A percentile compares a stretch with the other conserved stretches of the same genome.
phyloP scores from a whole-genome alignment of 1,140 invertebrate species.

The Orchesella cincta region DNA sequence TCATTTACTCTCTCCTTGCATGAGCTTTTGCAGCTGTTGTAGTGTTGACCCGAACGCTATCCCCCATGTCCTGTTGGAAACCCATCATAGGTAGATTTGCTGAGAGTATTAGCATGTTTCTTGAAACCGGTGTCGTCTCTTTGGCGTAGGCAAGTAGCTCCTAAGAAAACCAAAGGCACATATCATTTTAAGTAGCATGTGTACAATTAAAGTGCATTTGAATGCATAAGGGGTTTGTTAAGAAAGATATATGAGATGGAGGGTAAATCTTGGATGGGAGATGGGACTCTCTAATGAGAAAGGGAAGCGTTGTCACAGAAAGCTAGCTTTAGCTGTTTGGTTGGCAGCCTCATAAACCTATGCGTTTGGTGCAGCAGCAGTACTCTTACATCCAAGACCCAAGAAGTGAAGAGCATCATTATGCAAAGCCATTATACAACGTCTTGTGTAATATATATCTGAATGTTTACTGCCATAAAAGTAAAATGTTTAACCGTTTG shows the following conservation, averaged over 20 bases:
- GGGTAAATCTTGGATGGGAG: conserved; percentile 31
- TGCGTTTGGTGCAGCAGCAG: too few species aligned
- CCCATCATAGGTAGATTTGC: neutral
- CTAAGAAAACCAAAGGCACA: neutral
- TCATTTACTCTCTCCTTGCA: conserved; percentile 2
- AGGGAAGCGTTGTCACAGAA: too few species aligned
- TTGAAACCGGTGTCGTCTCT: neutral
- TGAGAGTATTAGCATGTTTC: neutral
- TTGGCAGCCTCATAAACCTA: too few species aligned
- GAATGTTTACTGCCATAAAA: too few species aligned
- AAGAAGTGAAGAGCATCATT: too few species aligned
- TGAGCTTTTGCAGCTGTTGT: conserved; percentile 12
- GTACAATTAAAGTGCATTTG: conserved; percentile 25
- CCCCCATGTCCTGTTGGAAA: neutral
- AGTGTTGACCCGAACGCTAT: conserved; percentile 24
- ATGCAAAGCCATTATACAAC: too few species aligned
- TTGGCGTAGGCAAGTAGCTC: neutral
- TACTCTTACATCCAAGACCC: too few species aligned
- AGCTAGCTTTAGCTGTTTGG: too few species aligned
- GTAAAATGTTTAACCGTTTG: too few species aligned
- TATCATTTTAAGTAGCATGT: conserved; percentile 6
- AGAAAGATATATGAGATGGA: conserved; percentile 9
- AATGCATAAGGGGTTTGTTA: conserved; percentile 27
- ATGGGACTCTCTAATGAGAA: conserved; percentile 33
- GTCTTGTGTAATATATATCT: too few species aligned